Base-by-base conservation (phyloP, 2,113 vertebrate species). In the Cricetomys ansorgei region DNA sequence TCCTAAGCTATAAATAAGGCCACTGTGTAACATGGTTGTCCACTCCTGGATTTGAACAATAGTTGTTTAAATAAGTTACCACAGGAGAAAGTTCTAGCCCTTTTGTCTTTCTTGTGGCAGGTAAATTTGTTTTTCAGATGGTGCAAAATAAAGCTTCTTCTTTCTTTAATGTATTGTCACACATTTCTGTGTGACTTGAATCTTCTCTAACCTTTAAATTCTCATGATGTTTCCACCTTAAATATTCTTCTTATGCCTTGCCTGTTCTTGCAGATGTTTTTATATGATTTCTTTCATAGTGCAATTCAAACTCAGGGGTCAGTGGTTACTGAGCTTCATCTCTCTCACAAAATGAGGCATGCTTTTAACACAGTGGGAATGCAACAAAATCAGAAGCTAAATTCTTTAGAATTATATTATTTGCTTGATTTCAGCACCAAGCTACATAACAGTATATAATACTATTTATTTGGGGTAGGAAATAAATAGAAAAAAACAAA, bases 401-500 rank as follows among this genome's bases (percentile, higher is more conserved):
- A 72, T 59, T 67, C 17, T 85, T 62, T 89, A 3, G 75, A 93
- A 96, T 64, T 50, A 48, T 6, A 34, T 31, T 25, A 53, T 92
- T 21, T 23, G 7, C 79, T 92, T 80, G 19, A 19, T 65, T 57
- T 89, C 25, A 89, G 10, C 34, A 81, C 2, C 5, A 89, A 76
- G 25, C 7, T 1, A 48, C 11, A 93, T 11, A 76, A 40, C 1
- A 70, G 67, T 34, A 59, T 65, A 77, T 34, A 70, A 85, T 9
- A 70, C 0, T 16, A 93, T 90, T 89, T 64, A 91, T 50, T 94
- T 43, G 86, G 45, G 45, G n/a, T 3, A 59, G 31, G 81, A 62
- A 10, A 80, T 48, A 81, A 9, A 77, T 64, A 65, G 69, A 34
- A 80, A 88, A 88, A 94, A 94, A 75, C 84, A 94, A 59, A 5